phyloP scores from a whole-genome alignment of 1,140 invertebrate species.

The Meteorus sp. region DNA sequence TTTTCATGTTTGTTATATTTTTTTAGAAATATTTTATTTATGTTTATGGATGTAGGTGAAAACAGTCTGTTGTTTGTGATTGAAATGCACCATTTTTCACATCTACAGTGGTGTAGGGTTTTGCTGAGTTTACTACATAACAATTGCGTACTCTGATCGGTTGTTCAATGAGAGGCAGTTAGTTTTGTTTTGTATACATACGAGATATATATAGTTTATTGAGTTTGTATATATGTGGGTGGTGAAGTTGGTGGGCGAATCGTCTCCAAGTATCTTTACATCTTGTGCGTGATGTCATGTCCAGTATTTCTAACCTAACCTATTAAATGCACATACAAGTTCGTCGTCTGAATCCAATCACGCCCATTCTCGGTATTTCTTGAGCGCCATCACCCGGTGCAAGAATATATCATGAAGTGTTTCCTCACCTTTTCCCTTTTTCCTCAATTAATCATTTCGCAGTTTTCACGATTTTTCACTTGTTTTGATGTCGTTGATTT shows the following conservation, averaged over 20 bases:
- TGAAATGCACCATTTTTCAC: too few relatives aligned
- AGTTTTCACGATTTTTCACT: neutral
- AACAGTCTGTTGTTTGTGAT: too few relatives aligned
- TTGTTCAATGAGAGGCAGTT: neutral
- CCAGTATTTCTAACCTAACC: slow-evolving; percentile 41
- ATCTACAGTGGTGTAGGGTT: too few relatives aligned
- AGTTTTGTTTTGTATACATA: neutral
- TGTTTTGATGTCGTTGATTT: too few relatives aligned
- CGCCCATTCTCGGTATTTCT: slow-evolving; percentile 50
- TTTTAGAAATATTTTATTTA: too few relatives aligned
- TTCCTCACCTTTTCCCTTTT: neutral
- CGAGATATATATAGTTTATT: too few relatives aligned
- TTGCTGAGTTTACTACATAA: too few relatives aligned
- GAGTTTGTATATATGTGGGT: slow-evolving; percentile 6
- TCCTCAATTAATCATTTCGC: neutral
- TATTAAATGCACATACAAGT: slow-evolving; percentile 23
- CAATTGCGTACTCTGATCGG: too few relatives aligned
- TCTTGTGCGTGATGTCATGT: slow-evolving; percentile 46
- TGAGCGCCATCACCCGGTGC: neutral
- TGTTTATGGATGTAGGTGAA: too few relatives aligned
- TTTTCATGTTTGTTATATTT: too few relatives aligned
- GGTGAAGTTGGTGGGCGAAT: slow-evolving; percentile 6
- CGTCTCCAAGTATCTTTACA: neutral
- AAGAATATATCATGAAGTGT: too few relatives aligned
- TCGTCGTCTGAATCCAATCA: slow-evolving; percentile 38